These are phyloP conservation scores for Oreotrochilus melanogaster DNA, from an alignment of 2,113 vertebrate genomes.

Conservation along the genomic window DNA sequence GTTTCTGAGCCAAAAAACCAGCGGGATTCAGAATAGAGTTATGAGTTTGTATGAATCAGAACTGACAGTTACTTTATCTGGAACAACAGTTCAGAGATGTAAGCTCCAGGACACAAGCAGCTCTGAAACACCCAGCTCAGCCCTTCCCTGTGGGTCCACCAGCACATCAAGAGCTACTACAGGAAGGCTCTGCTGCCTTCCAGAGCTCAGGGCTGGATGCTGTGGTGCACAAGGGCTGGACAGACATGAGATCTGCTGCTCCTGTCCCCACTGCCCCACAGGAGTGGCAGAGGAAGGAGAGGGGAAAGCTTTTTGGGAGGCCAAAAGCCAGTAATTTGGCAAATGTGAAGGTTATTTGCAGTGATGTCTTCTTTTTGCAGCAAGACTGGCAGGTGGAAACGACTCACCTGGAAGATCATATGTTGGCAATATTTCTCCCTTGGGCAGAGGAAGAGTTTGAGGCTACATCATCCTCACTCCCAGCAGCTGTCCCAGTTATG, in stretches of 20 bases:
- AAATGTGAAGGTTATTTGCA: not conserved
- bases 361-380: not conserved
- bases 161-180: not conserved
- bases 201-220: not conserved
- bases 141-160: not conserved
- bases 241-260: rapidly evolving
- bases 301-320: not conserved
- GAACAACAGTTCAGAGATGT: slow-evolving; percentile 15
- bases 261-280: rapidly evolving
- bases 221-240: not conserved
- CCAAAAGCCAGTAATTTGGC: not conserved
- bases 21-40: slow-evolving; percentile 29
- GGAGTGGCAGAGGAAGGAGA: not conserved
- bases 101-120: slow-evolving; percentile 5
- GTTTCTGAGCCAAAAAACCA: slow-evolving; percentile 14
- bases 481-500: not conserved
- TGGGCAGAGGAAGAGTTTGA: not conserved
- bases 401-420: not conserved
- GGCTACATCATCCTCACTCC: not conserved
- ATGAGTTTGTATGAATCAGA: slow-evolving; percentile 13
- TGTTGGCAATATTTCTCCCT: not conserved
- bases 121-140: not conserved
- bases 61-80: slow-evolving; percentile 57
- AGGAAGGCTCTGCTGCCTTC: not conserved
- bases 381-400: not conserved